Conservation (phyloP, 2,113 vertebrate genomes). For the Spea bombifrons region DNA sequence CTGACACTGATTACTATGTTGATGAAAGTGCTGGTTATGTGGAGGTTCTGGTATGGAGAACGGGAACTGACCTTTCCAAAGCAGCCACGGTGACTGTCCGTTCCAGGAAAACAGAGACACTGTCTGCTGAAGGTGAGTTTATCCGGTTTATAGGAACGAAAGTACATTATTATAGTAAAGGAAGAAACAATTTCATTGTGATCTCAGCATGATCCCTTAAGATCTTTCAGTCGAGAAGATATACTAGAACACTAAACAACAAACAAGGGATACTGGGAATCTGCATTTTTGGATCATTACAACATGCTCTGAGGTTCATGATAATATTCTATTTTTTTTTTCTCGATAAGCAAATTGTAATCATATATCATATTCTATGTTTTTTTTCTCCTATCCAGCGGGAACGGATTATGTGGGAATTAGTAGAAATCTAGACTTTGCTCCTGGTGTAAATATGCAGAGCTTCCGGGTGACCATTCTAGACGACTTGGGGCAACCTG, state of each 20-base stretch:
- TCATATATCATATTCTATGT: too few relatives aligned
- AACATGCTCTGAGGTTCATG: too few relatives aligned
- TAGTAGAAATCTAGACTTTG: conserved; percentile 77
- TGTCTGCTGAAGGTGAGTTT: conserved; percentile 75
- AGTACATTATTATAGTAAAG: too few relatives aligned
- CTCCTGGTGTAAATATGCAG: conserved; percentile 74
- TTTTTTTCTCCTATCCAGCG: conserved; percentile 60
- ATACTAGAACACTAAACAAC: too few relatives aligned
- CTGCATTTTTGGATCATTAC: too few relatives aligned
- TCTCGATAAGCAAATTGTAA: too few relatives aligned
- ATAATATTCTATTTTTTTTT: too few relatives aligned
- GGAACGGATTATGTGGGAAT: conserved; percentile 79
- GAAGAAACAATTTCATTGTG: too few relatives aligned
- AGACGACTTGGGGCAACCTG: conserved; percentile 73
- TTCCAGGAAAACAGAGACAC: conserved; percentile 73
- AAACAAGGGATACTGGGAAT: too few relatives aligned
- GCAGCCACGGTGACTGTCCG: conserved; percentile 69
- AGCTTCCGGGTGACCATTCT: conserved; percentile 77
- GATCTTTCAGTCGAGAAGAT: too few relatives aligned
- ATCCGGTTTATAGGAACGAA: too few relatives aligned
- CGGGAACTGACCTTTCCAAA: conserved; percentile 78
- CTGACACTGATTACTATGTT: conserved; percentile 66
- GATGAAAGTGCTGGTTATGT: conserved; percentile 74
- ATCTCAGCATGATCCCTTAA: too few relatives aligned
- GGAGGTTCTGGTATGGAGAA: conserved; percentile 77